A percentile compares a stretch with the other conserved stretches of the same genome.
Evolutionary conservation across 2,888 invertebrate genomes (phyloP).

Genomic region (Girardia tigrina): DNA sequence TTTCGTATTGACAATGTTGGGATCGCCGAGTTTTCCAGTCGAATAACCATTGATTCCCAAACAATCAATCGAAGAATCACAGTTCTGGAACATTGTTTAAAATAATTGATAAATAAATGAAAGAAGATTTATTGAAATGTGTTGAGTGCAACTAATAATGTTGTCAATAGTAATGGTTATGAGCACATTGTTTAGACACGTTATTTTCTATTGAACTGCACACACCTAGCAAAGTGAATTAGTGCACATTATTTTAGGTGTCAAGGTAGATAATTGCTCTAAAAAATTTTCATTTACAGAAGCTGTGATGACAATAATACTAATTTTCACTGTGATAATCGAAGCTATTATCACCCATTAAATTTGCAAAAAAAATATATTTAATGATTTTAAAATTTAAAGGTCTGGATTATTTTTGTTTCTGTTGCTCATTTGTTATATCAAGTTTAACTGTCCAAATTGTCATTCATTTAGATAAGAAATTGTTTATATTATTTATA

Average conservation of each 20-base stretch:
- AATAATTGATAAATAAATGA: neutral
- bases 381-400: neutral
- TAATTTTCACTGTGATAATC: neutral
- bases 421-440: neutral
- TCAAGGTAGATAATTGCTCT: neutral
- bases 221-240: neutral
- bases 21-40: neutral
- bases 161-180: slow-evolving; percentile 4
- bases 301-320: neutral
- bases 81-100: slow-evolving; percentile 2
- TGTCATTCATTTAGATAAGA: no score
- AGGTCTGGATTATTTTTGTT: neutral
- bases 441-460: no score
- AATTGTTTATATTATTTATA: no score
- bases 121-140: neutral
- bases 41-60: neutral
- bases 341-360: neutral
- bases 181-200: neutral
- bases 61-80: neutral
- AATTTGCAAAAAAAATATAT: neutral
- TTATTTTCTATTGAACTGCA: neutral
- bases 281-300: neutral
- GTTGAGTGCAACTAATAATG: slow-evolving; percentile 1
- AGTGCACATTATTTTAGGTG: neutral
- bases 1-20: neutral